Percentiles rank a stretch among this genome's conserved stretches.
Conservation (phyloP, 64 coral and sea anemone species). For the Dendrophyllia cribrosa region DNA sequence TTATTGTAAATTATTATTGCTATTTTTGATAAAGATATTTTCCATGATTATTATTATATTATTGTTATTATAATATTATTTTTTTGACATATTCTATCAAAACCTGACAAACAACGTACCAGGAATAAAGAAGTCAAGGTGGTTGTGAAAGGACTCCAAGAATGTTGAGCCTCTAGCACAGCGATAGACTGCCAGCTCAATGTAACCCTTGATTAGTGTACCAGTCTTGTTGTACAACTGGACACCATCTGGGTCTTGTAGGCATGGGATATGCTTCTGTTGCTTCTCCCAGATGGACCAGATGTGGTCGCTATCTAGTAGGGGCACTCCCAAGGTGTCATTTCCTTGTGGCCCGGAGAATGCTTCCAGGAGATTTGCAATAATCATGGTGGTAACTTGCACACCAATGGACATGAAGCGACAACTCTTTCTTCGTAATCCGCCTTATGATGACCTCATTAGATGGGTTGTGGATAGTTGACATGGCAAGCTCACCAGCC, state of each 20-base stretch:
- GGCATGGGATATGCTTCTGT: conserved; percentile 44
- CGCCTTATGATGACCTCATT: conserved; percentile 27
- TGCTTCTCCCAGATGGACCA: conserved; percentile 59
- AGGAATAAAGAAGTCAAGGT: conserved; percentile 72
- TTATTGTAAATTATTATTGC: too few relatives aligned
- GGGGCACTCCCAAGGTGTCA: conserved; percentile 69
- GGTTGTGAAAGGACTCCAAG: conserved; percentile 75
- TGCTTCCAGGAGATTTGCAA: conserved; percentile 3
- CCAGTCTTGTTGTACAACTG: conserved; percentile 59
- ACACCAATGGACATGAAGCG: conserved; percentile 22
- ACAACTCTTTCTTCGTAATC: conserved; percentile 40
- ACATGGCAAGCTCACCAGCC: not conserved
- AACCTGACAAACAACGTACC: conserved; percentile 14
- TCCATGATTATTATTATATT: not conserved
- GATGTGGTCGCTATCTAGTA: conserved; percentile 38
- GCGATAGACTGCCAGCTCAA: conserved; percentile 23
- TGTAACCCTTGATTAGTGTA: conserved; percentile 12
- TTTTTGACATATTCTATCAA: not conserved
- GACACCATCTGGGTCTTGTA: conserved; percentile 63
- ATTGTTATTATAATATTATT: not conserved
- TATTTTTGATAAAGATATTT: not conserved
- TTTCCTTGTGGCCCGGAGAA: conserved; percentile 49
- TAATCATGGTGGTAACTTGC: not conserved
- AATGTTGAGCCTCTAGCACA: conserved; percentile 72
- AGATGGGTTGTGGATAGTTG: not conserved